Evolutionary conservation across 2,113 vertebrate species (phyloP).

Genomic region (Vicugna pacos): DNA sequence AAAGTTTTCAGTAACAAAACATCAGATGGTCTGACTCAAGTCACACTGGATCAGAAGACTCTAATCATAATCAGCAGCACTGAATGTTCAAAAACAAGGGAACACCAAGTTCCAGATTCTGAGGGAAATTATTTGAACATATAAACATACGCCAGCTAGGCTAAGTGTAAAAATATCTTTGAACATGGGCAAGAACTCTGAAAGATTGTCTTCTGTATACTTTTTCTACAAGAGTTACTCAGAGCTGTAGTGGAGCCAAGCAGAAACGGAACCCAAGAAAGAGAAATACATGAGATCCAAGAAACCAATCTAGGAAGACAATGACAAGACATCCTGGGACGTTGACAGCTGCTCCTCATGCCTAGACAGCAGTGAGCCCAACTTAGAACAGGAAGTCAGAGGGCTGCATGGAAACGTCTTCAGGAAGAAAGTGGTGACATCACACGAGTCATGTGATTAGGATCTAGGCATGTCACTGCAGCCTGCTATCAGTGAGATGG

Average conservation of each 20-base stretch:
- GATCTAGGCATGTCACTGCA: background rate
- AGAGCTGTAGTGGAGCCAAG: background rate
- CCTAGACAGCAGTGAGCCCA: background rate
- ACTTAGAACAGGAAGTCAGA: background rate
- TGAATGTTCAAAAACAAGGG: background rate
- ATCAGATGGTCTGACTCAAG: background rate
- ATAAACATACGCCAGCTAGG: background rate
- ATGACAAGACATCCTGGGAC: background rate
- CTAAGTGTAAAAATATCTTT: background rate
- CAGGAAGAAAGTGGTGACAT: background rate
- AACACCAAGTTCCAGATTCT: background rate
- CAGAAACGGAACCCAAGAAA: background rate
- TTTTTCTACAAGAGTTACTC: conserved; percentile 5
- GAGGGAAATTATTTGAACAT: background rate
- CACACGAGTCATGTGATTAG: background rate
- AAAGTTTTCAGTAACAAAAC: background rate
- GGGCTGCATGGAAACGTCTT: background rate
- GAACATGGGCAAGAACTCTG: background rate
- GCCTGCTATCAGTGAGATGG: background rate
- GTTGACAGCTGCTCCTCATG: too few species aligned
- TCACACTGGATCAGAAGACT: background rate
- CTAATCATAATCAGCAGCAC: background rate
- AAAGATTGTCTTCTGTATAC: background rate
- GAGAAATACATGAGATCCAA: background rate
- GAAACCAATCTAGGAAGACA: background rate